A percentile compares a stretch with the other conserved stretches of the same genome.
phyloP scores from a whole-genome alignment of 2,888 invertebrate species.

The Exocentrus adspersus region DNA sequence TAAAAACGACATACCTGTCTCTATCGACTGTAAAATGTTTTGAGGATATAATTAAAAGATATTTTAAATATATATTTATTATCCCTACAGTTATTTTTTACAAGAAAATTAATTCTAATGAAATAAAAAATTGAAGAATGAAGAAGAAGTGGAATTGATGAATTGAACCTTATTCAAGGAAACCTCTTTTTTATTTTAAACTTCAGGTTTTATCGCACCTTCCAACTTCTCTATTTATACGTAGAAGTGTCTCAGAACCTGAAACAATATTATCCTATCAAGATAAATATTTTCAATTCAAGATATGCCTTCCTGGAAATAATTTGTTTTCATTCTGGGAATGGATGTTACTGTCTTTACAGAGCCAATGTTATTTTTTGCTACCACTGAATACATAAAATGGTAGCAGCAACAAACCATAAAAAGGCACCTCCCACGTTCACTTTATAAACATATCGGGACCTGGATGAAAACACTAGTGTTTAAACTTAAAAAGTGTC shows the following conservation, averaged over 20 bases:
- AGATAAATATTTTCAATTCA: background rate
- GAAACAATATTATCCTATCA: constrained; percentile 1
- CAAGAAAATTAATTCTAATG: too few relatives aligned
- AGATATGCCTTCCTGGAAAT: background rate
- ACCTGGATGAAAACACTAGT: background rate
- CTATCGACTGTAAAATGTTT: background rate
- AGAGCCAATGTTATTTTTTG: background rate
- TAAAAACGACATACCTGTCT: constrained; percentile 15
- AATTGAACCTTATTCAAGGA: too few relatives aligned
- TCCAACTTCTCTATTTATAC: background rate
- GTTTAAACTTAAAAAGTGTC: background rate
- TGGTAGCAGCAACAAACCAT: background rate
- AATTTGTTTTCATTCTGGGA: background rate
- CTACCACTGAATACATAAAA: constrained; percentile 5
- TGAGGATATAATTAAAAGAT: constrained; percentile 14
- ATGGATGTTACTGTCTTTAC: background rate
- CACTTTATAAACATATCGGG: background rate
- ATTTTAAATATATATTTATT: constrained; percentile 13
- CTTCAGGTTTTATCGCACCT: background rate
- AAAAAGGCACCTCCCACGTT: constrained; percentile 9
- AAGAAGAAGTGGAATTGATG: too few relatives aligned
- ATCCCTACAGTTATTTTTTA: background rate
- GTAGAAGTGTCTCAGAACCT: too few relatives aligned
- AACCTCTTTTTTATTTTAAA: too few relatives aligned
- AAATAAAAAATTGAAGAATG: too few relatives aligned